A percentile compares a stretch with the other conserved stretches of the same genome.
Evolutionary conservation across 2,888 invertebrate species (phyloP).

Genomic region (Pollenia labialis): DNA sequence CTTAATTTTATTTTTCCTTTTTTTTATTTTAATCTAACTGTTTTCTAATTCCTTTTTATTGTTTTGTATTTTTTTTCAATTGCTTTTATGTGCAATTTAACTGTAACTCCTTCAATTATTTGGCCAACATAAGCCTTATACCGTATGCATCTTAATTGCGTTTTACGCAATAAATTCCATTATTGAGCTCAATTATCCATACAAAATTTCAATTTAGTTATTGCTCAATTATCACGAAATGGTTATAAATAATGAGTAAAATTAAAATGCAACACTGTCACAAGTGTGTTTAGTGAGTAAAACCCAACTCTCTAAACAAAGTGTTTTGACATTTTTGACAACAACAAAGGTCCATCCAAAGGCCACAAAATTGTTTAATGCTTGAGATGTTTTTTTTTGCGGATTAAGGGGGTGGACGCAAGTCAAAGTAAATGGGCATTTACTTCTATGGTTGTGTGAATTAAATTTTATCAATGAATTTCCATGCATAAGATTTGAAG

Average conservation of each 20-base stretch:
- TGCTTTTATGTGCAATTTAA: conserved; percentile 78
- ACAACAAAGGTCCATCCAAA: too few relatives aligned
- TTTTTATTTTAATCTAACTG: background rate
- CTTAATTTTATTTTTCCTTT: background rate
- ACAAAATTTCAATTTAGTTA: too few relatives aligned
- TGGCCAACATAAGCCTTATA: conserved; percentile 59
- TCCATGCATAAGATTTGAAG: conserved; percentile 13
- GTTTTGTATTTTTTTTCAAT: conserved; percentile 79
- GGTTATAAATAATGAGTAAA: too few relatives aligned
- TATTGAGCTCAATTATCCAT: too few relatives aligned
- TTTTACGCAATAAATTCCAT: too few relatives aligned
- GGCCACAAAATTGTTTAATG: conserved; percentile 42
- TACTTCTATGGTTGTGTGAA: conserved; percentile 55
- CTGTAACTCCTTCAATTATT: conserved; percentile 66
- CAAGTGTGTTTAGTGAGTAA: too few relatives aligned
- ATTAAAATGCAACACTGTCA: too few relatives aligned
- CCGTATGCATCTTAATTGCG: too few relatives aligned
- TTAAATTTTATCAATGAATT: conserved; percentile 70
- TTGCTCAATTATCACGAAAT: too few relatives aligned
- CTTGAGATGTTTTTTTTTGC: conserved; percentile 10
- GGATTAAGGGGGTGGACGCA: background rate
- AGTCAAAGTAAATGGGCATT: background rate
- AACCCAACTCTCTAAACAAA: too few relatives aligned
- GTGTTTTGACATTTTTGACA: too few relatives aligned
- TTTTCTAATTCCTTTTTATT: conserved; percentile 80